Evolutionary conservation across 2,888 invertebrate genomes (phyloP).

Genomic region (Philaethria dido): DNA sequence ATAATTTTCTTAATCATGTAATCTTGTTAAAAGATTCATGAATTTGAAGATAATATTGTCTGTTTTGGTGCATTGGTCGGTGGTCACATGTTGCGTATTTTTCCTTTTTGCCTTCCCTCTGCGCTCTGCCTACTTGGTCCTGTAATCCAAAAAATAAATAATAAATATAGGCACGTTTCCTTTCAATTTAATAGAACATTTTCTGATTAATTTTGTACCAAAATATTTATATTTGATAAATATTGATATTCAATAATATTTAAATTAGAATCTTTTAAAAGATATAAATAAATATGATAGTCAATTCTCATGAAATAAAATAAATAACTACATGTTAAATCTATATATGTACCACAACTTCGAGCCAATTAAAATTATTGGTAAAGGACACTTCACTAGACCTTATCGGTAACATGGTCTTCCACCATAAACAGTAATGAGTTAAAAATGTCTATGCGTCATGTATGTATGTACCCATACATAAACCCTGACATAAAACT

Average conservation of each 20-base stretch:
- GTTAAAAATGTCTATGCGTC: constrained; percentile 32
- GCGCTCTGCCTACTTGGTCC: constrained; percentile 55
- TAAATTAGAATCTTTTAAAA: too few relatives aligned
- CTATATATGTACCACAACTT: neutral
- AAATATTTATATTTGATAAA: too few relatives aligned
- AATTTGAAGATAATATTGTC: constrained; percentile 64
- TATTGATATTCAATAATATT: too few relatives aligned
- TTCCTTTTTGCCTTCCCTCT: constrained; percentile 51
- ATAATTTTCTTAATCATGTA: constrained; percentile 74
- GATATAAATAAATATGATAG: neutral
- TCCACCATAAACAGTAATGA: constrained; percentile 27
- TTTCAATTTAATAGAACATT: neutral
- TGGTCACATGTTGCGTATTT: constrained; percentile 75
- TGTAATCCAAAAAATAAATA: constrained; percentile 54
- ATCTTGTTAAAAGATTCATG: constrained; percentile 71
- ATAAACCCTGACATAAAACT: constrained; percentile 5
- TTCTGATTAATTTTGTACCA: too few relatives aligned
- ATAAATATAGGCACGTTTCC: neutral
- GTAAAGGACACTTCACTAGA: constrained; percentile 32
- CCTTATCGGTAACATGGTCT: constrained; percentile 32
- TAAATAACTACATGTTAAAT: neutral
- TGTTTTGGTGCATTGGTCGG: constrained; percentile 69
- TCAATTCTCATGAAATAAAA: neutral
- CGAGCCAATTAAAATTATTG: constrained; percentile 26
- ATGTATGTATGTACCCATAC: constrained; percentile 6